phyloP scores from a whole-genome alignment of 2,113 vertebrate species.

The Odobenus rosmarus region DNA sequence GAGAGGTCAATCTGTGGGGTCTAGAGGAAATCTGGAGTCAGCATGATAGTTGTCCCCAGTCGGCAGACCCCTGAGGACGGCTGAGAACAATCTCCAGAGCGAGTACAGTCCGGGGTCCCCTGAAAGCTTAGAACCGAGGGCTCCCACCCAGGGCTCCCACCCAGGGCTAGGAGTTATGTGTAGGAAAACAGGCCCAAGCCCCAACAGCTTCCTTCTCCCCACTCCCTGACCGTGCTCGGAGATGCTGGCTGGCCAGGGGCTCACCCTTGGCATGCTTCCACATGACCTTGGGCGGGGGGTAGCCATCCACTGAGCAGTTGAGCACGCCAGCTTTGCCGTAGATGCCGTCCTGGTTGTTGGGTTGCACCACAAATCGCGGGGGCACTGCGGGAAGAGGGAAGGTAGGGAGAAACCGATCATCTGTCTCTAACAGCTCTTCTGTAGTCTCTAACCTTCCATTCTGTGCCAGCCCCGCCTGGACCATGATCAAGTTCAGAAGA shows the following conservation, averaged over 20 bases:
- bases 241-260: background rate
- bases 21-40: background rate
- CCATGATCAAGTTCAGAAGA: no score
- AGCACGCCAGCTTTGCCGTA: slow-evolving; percentile 97
- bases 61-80: background rate
- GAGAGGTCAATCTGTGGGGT: background rate
- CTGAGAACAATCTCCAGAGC: background rate
- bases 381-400: slow-evolving; percentile 88
- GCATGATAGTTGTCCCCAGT: background rate
- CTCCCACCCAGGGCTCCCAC: background rate
- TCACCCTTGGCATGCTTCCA: slow-evolving; percentile 98
- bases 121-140: background rate
- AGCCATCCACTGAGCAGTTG: slow-evolving; percentile 98
- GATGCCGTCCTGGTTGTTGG: slow-evolving; percentile 99
- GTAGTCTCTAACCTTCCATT: background rate
- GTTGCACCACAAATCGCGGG: slow-evolving; percentile 98
- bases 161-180: background rate
- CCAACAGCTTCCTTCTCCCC: background rate
- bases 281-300: slow-evolving; percentile 98
- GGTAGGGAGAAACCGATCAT: background rate
- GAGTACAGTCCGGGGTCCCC: background rate
- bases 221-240: background rate
- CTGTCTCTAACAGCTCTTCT: background rate
- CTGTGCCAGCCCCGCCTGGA: background rate
- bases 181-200: background rate